A percentile compares a stretch with the other conserved stretches of the same genome.
Conservation (phyloP, 2,113 vertebrate genomes). For the Marmota flaviventris region DNA sequence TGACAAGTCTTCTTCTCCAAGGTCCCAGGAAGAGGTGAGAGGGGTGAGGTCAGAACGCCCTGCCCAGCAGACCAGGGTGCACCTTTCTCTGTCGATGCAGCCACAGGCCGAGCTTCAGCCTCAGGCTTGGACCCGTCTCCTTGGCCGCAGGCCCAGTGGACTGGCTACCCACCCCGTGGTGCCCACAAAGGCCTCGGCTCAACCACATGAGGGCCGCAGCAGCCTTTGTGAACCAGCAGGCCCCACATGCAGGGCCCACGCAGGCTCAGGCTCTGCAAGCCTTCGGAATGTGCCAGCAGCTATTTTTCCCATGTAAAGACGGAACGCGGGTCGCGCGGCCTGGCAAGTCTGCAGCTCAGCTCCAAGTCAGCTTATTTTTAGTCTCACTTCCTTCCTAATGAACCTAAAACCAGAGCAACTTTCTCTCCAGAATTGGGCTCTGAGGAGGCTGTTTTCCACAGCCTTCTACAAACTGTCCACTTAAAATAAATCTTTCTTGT, state of each 20-base stretch:
- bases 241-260: background rate
- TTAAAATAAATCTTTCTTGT: conserved; percentile 39
- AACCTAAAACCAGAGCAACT: background rate
- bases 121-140: background rate
- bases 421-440: conserved; percentile 34
- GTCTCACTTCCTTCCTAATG: background rate
- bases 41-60: accelerated
- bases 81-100: accelerated
- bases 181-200: background rate
- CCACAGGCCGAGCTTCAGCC: accelerated
- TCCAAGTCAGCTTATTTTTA: conserved; percentile 37
- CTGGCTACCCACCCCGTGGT: accelerated
- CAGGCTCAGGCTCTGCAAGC: background rate
- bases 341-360: background rate
- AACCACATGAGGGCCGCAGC: background rate
- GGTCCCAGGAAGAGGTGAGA: background rate
- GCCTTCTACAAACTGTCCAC: background rate
- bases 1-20: background rate
- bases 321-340: background rate
- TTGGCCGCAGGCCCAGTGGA: background rate
- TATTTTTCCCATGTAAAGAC: background rate
- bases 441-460: background rate
- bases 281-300: background rate
- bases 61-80: accelerated
- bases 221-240: background rate